Conservation (phyloP, 2,888 invertebrate genomes). For the Halictus quadricinctus region DNA sequence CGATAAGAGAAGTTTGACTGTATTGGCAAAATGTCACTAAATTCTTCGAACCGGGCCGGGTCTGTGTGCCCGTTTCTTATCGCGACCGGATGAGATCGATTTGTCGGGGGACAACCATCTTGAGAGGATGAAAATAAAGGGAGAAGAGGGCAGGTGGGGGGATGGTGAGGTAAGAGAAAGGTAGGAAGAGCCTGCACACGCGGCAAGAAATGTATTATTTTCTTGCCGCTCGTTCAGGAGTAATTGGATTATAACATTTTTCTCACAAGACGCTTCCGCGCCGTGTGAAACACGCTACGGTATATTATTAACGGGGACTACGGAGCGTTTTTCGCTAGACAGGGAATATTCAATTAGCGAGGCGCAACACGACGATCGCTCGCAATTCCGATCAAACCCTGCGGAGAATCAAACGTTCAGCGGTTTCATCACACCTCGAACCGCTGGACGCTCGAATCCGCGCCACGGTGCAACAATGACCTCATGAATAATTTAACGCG, state of each 20-base stretch:
- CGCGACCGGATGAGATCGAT: conserved; percentile 28
- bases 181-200: conserved; percentile 17
- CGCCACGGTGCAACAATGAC: conserved; percentile 61
- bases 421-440: conserved; percentile 50
- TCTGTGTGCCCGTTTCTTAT: conserved; percentile 19
- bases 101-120: conserved; percentile 35
- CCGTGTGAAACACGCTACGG: not conserved
- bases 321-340: not conserved
- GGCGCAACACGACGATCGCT: conserved; percentile 11
- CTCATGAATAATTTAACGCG: conserved; percentile 69
- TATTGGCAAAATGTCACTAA: not conserved
- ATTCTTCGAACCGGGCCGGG: not conserved
- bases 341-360: conserved; percentile 19
- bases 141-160: not conserved
- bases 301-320: not conserved
- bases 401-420: conserved; percentile 37
- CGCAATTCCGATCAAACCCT: conserved; percentile 31
- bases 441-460: conserved; percentile 54
- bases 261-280: conserved; percentile 29
- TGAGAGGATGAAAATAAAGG: conserved; percentile 28
- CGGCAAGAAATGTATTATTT: conserved; percentile 36
- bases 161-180: conserved; percentile 35
- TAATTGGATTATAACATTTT: conserved; percentile 38
- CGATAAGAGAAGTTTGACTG: not conserved
- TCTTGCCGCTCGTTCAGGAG: conserved; percentile 30